Percentiles rank a stretch among this genome's conserved stretches.
phyloP scores from a whole-genome alignment of 1,140 invertebrate species.

The Gonatopus flavifemur region DNA sequence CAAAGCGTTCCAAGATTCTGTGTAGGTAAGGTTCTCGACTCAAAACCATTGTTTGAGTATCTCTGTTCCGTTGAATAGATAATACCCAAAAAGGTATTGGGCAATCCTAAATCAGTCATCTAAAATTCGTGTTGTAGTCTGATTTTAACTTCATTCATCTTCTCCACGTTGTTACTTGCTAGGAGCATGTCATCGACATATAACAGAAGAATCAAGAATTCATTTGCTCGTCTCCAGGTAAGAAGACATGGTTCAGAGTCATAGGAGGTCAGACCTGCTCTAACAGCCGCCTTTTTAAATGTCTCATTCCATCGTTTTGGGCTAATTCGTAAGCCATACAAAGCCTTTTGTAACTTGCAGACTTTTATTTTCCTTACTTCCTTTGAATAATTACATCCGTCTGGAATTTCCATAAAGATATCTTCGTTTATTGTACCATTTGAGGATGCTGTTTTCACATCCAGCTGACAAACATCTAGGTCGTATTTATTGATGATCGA shows the following conservation, averaged over 20 bases:
- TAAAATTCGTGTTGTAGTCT: neutral
- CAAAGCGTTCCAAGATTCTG: neutral
- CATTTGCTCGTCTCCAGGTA: conserved; percentile 12
- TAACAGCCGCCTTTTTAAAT: conserved; percentile 9
- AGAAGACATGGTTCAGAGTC: conserved; percentile 36
- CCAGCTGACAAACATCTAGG: conserved; percentile 33
- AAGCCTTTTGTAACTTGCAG: conserved; percentile 21
- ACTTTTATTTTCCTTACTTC: conserved; percentile 1
- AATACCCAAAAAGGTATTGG: neutral
- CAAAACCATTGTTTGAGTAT: neutral
- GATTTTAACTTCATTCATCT: neutral
- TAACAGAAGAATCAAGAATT: neutral
- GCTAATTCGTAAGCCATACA: conserved; percentile 37
- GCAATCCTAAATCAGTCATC: neutral
- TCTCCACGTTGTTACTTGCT: neutral
- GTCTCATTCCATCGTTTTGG: conserved; percentile 30
- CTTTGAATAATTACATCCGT: conserved; percentile 11
- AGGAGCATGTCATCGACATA: conserved; percentile 9
- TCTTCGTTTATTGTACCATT: neutral
- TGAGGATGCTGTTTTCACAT: conserved; percentile 33
- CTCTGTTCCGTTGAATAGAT: neutral
- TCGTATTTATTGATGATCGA: conserved; percentile 10
- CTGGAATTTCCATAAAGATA: conserved; percentile 40
- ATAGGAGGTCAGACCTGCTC: conserved; percentile 10
- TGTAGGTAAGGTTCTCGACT: neutral